Evolutionary conservation across 2,797 vertebrate species (phyloP), one percentile per base, ranked within the genome.

Genomic region (Cyprinella venusta): DNA sequence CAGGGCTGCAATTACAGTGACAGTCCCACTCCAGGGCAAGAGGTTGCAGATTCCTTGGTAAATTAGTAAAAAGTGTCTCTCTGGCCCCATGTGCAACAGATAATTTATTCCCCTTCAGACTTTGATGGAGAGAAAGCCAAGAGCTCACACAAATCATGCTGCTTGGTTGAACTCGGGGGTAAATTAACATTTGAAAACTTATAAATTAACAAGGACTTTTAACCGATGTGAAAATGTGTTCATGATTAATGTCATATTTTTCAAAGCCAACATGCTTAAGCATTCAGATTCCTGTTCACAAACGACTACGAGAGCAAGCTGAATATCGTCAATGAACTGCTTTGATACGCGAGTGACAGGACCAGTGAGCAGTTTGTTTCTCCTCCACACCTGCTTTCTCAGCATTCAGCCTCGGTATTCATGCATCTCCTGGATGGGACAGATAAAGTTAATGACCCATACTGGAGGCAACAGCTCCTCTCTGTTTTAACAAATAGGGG

Each of bases 361-460:
- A 56, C n/a, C 12, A 64, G 74, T 26, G 15, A 40, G 7, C 16
- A 59, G 68, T 68, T 61, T 45, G 48, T 85, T 76, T 74, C 74
- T 87, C 42, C 83, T 50, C 68, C 42, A n/a, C 77, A 86, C 84
- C 81, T 83, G 84, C 78, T 70, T 65, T 69, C 45, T 77, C 76
- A 59, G 74, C 78, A 69, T 87, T 85, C 38, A 83, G 72, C 30
- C 33, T 76, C 30, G 59, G 30, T 76, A 81, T 86, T 83, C 86
- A 86, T 88, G 72, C 83, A 24, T 36, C 63, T 84, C 69, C 80
- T 85, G 85, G 89, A 88, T 83, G 84, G 88, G 87, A 89, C 82
- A 85, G 78, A 85, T 88, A 86, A 88, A 88, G 82, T 86, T 89
- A 90, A 91, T 90, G 88, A 86, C 63, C 76, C 87, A 86, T 88